Evolutionary conservation across 2,113 vertebrate species (phyloP).

Genomic region (Pseudolaguvia tuberculata): DNA sequence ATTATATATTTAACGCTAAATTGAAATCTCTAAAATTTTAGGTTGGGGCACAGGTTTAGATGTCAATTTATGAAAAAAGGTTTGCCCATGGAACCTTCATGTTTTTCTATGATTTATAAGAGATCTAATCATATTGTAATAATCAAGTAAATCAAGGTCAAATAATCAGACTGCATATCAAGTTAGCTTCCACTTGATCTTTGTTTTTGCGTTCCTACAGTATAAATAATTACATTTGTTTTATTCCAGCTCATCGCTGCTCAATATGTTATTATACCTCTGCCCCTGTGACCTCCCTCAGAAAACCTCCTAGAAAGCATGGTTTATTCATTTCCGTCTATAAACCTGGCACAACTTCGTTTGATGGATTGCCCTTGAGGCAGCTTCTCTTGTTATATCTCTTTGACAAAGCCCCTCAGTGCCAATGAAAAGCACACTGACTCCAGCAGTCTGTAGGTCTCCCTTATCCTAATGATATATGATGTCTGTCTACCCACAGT

Average conservation of each 20-base stretch:
- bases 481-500: constrained; percentile 59
- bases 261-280: constrained; percentile 31
- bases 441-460: constrained; percentile 54
- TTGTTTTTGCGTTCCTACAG: background rate
- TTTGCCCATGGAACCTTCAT: background rate
- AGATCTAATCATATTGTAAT: background rate
- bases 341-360: constrained; percentile 60
- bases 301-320: constrained; percentile 63
- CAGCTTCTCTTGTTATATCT: constrained; percentile 63
- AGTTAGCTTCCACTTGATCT: background rate
- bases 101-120: background rate
- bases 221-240: background rate
- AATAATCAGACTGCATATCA: background rate
- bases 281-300: constrained; percentile 5
- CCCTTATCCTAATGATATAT: constrained; percentile 45
- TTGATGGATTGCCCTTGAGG: constrained; percentile 68
- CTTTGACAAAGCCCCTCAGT: constrained; percentile 34
- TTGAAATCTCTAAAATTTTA: too few relatives aligned
- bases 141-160: background rate
- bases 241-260: constrained; percentile 3
- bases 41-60: background rate
- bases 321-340: constrained; percentile 71
- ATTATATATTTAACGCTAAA: background rate
- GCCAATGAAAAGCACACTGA: constrained; percentile 58
- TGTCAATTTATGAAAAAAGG: background rate